phyloP scores from a whole-genome alignment of 2,113 vertebrate species.

The Urocolius indicus region DNA sequence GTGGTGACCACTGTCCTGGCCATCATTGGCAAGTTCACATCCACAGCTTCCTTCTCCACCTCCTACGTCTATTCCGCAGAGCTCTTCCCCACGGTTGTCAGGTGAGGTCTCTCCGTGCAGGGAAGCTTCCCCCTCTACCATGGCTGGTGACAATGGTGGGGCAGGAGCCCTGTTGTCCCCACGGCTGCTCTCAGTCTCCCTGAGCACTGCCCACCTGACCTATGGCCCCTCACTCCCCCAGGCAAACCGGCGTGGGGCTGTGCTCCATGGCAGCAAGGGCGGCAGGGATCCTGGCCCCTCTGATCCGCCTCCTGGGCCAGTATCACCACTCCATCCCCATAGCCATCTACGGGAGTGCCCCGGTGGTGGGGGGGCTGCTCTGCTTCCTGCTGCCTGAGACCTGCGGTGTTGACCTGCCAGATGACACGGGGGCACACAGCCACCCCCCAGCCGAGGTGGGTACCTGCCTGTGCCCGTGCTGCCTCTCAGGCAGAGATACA shows the following conservation, averaged over 20 bases:
- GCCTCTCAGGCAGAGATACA: not conserved
- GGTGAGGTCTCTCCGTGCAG: constrained; percentile 68
- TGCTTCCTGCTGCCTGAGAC: constrained; percentile 87
- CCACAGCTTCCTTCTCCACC: constrained; percentile 69
- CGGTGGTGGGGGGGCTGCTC: constrained; percentile 68
- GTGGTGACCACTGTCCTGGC: constrained; percentile 71
- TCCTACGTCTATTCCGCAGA: constrained; percentile 85
- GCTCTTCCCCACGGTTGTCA: constrained; percentile 85
- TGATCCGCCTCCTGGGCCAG: constrained; percentile 79
- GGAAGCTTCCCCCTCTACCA: not conserved
- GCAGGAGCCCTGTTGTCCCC: not conserved
- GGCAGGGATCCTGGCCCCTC: constrained; percentile 81
- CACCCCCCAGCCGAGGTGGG: not conserved
- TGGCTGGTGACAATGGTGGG: not conserved
- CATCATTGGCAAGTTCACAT: constrained; percentile 76
- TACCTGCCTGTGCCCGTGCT: not conserved
- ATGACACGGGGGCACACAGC: not conserved
- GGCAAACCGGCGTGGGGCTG: constrained; percentile 86
- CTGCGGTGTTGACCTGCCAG: constrained; percentile 71
- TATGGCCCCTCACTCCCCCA: not conserved
- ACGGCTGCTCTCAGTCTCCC: not conserved
- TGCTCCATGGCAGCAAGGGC: constrained; percentile 79
- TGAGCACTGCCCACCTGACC: fast-evolving
- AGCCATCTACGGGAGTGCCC: constrained; percentile 78
- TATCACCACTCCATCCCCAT: constrained; percentile 80